phyloP scores from a whole-genome alignment of 1,140 invertebrate species.

The Atta colombica region DNA sequence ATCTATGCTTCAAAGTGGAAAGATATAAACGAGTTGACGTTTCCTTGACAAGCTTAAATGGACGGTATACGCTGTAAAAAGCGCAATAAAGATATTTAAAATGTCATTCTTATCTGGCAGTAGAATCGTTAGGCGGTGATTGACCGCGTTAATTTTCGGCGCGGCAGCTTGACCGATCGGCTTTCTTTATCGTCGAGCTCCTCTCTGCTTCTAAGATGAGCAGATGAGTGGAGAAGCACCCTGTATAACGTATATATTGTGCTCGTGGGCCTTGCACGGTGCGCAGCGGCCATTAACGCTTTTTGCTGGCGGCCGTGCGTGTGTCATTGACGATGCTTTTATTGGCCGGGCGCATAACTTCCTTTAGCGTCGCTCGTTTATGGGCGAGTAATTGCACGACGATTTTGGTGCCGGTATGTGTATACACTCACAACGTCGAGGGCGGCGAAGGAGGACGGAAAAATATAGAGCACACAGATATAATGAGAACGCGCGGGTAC shows the following conservation, averaged over 20 bases:
- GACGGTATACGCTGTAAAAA: constrained; percentile 21
- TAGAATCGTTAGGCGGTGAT: constrained; percentile 47
- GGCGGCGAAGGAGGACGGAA: constrained; percentile 42
- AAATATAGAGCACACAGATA: constrained; percentile 63
- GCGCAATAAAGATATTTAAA: constrained; percentile 49
- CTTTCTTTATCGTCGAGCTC: constrained; percentile 20
- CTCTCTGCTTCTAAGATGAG: constrained; percentile 1
- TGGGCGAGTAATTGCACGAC: constrained; percentile 79
- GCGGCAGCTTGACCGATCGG: constrained; percentile 51
- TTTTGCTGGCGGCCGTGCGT: constrained; percentile 72
- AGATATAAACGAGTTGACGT: constrained; percentile 23
- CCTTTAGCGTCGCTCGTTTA: constrained; percentile 77
- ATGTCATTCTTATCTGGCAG: constrained; percentile 45
- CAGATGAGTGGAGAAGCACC: constrained; percentile 23
- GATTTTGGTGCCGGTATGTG: constrained; percentile 70
- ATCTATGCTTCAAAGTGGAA: constrained; percentile 11
- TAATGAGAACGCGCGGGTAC: constrained; percentile 33
- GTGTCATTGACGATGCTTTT: constrained; percentile 76
- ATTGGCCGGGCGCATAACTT: constrained; percentile 75
- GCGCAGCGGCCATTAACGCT: constrained; percentile 68
- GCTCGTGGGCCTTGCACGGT: constrained; percentile 56
- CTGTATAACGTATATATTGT: constrained; percentile 65
- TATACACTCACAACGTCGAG: not conserved
- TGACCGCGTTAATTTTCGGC: constrained; percentile 59
- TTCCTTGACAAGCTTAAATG: constrained; percentile 4